Base-by-base conservation (phyloP, 2,888 invertebrate genomes). In the Dicyrtomina minuta region DNA sequence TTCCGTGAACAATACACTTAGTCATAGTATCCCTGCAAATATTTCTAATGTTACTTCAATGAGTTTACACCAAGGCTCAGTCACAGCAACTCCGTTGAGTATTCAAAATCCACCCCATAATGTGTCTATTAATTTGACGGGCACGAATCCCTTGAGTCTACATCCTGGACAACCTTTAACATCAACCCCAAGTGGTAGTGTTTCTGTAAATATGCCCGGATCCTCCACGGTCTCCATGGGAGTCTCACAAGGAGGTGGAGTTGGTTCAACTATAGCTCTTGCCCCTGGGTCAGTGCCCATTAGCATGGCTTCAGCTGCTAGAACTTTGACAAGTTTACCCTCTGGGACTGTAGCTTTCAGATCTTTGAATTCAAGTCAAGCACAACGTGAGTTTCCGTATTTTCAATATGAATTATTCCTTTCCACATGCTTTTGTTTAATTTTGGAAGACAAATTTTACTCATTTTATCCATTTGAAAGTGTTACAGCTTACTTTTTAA, bases 271-370 rank as follows among this genome's bases (percentile, higher is more conserved):
- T 2, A 55, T 66, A 13, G n/a, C 66, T 20, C 43, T 39, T 1
- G 27, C 27, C 6, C 53, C 66, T n/a, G 66, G 58, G 15, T 24
- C 64, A 24, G 44, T 58, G 17, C 66, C 66, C 17, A 43, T 66
- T 24, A 56, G 66, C 22, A 12, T 66, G 26, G 66, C 56, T 20
- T 43, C 66, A 15, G 66, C 56, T 4, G 58, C 66, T 20, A 58
- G 66, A 43, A 46, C 56, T 12, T 27, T 66, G 15, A 66, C 66
- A 12, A 66, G 66, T 46, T 43, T 66, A 22, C 43, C 56, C n/a
- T 12, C 58, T 58, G 66, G 66, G 5, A 58, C 66, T 6, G 55
- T 58, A 3, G 56, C 66, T 2, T 58, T 66, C 27, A 41, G 66
- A 58, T 46, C 58, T 20, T n/a, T 56, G 2, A 66, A 27, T 43